These are phyloP conservation scores for Drosophila mauritiana DNA, from an alignment of 1,140 invertebrate species.

Conservation along the genomic window DNA sequence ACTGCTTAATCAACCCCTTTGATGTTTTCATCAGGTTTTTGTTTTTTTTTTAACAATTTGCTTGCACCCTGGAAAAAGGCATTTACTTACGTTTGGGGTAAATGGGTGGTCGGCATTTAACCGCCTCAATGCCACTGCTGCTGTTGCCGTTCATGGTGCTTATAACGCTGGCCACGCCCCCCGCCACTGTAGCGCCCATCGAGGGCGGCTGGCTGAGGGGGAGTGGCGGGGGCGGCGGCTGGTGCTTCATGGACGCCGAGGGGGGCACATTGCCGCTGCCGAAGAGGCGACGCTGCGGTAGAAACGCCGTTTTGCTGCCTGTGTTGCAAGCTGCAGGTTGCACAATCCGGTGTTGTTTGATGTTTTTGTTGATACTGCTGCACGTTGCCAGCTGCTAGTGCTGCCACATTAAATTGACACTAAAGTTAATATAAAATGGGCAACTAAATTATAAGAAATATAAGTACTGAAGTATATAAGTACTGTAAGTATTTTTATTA, in stretches of 20 bases:
- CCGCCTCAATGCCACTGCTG: conserved; percentile 40
- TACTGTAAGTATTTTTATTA: no score
- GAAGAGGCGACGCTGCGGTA: conserved; percentile 71
- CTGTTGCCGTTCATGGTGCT: conserved; percentile 40
- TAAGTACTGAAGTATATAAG: no score
- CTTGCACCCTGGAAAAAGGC: conserved; percentile 1
- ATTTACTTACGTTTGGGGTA: conserved; percentile 74
- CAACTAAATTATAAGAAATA: neutral
- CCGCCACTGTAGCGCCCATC: conserved; percentile 24
- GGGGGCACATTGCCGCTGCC: conserved; percentile 61
- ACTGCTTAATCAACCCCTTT: neutral
- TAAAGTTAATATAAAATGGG: neutral
- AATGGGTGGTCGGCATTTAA: conserved; percentile 57
- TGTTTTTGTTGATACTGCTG: conserved; percentile 1
- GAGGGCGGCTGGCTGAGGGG: conserved; percentile 56
- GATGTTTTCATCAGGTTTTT: neutral
- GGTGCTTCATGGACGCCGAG: conserved; percentile 55
- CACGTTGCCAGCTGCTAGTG: conserved; percentile 4
- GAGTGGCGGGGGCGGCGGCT: conserved; percentile 55
- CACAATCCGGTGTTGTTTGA: conserved; percentile 6
- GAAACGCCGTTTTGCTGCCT: conserved; percentile 68
- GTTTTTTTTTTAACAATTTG: neutral
- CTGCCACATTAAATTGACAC: conserved; percentile 10
- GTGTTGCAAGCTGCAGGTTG: conserved; percentile 29
- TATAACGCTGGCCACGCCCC: conserved; percentile 51